A percentile compares a stretch with the other conserved stretches of the same genome.
These are phyloP conservation scores for Pogonomyrmex californicus DNA, from an alignment of 1,140 invertebrate genomes.

Conservation along the genomic window DNA sequence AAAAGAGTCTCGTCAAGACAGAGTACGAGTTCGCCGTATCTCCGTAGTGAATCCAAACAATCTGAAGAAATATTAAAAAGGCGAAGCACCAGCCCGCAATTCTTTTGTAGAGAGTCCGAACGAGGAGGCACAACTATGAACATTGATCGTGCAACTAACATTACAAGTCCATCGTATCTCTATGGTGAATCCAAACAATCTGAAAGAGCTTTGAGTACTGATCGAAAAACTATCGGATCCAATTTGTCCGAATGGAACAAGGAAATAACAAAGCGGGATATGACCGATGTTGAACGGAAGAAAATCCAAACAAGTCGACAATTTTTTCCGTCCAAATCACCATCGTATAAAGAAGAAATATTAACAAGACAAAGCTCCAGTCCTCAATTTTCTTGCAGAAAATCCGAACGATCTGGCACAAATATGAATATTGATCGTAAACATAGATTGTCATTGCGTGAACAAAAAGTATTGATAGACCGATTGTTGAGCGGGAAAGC, in stretches of 20 bases:
- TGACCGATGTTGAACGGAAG: neutral
- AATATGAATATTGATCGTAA: neutral
- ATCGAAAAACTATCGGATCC: slow-evolving; percentile 3
- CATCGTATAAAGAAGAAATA: too few relatives aligned
- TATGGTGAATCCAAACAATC: neutral
- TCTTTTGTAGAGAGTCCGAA: slow-evolving; percentile 9
- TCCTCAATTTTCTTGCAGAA: slow-evolving; percentile 25
- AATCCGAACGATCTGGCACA: neutral
- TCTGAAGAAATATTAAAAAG: slow-evolving; percentile 2
- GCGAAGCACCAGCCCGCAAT: slow-evolving; percentile 54
- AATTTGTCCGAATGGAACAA: neutral
- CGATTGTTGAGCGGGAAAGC: neutral
- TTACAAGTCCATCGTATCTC: slow-evolving; percentile 4
- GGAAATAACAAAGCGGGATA: neutral
- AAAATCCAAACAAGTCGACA: too few relatives aligned
- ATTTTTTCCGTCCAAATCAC: too few relatives aligned
- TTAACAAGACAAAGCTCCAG: neutral
- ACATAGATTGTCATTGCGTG: neutral
- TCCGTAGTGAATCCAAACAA: neutral
- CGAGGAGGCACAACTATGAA: slow-evolving; percentile 2
- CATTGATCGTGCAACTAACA: slow-evolving; percentile 1
- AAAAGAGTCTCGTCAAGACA: neutral
- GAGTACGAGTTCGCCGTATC: slow-evolving; percentile 11
- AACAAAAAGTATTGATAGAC: neutral
- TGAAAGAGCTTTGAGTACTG: neutral